Evolutionary conservation across 64 coral and sea anemone species (phyloP).

Genomic region (Trachythela sp.): DNA sequence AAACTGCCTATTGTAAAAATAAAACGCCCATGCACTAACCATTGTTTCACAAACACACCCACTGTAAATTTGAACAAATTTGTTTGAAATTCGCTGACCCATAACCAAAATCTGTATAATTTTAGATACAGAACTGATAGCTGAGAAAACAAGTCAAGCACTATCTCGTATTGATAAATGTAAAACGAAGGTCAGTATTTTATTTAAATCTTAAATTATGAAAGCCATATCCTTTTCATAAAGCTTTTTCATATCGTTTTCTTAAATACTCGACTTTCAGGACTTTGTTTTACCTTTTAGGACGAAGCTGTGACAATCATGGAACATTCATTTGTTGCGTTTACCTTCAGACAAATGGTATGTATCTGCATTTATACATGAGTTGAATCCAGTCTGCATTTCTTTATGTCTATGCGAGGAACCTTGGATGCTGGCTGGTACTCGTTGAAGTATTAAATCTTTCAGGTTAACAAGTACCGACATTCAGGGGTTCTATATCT

Average conservation of each 20-base stretch:
- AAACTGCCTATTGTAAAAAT: too few relatives aligned
- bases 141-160: neutral
- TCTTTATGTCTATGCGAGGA: neutral
- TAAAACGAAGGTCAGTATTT: neutral
- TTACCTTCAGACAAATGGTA: conserved; percentile 83
- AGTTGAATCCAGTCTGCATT: neutral
- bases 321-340: conserved; percentile 89
- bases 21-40: too few relatives aligned
- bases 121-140: neutral
- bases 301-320: conserved; percentile 66
- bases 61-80: too few relatives aligned
- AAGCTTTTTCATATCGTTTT: neutral
- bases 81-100: too few relatives aligned
- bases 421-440: too few relatives aligned
- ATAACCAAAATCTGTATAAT: neutral
- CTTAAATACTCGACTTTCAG: too few relatives aligned
- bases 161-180: neutral
- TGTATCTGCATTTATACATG: neutral
- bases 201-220: neutral
- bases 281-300: conserved; percentile 35
- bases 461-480: too few relatives aligned
- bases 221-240: neutral
- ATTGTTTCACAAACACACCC: too few relatives aligned
- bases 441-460: too few relatives aligned
- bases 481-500: too few relatives aligned